These are phyloP conservation scores for Noctua fimbriata DNA, from an alignment of 2,888 invertebrate genomes.

Conservation along the genomic window DNA sequence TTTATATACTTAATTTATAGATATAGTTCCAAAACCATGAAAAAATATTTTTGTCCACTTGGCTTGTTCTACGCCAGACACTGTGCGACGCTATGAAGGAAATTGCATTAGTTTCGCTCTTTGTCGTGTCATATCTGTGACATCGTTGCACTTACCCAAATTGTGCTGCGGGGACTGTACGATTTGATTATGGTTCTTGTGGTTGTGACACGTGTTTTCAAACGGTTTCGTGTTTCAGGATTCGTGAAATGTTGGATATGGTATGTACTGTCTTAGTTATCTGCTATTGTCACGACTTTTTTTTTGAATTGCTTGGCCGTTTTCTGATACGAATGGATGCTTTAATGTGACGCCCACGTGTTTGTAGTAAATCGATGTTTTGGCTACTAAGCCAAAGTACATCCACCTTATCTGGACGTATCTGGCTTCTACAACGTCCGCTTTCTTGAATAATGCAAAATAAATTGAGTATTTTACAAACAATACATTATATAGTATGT, in stretches of 20 bases:
- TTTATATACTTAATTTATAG: too few relatives aligned
- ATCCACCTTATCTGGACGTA: not conserved
- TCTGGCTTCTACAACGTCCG: not conserved
- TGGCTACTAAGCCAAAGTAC: not conserved
- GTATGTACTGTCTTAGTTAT: not conserved
- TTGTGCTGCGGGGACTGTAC: conserved; percentile 44
- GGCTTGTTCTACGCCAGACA: too few relatives aligned
- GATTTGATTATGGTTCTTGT: conserved; percentile 47
- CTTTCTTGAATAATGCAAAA: too few relatives aligned
- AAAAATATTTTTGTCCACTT: too few relatives aligned
- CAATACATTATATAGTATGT: too few relatives aligned
- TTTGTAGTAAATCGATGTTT: not conserved
- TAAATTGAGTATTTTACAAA: too few relatives aligned
- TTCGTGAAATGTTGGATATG: not conserved
- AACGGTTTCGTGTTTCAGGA: conserved; percentile 11
- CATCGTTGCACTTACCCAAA: conserved; percentile 59
- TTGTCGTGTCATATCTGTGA: conserved; percentile 41
- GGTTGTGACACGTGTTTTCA: conserved; percentile 32
- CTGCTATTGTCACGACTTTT: not conserved
- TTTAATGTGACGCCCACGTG: not conserved
- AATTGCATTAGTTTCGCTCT: conserved; percentile 60
- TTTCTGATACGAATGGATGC: not conserved
- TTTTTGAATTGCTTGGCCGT: not conserved
- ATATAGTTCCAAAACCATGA: too few relatives aligned
- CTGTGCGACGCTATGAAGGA: conserved; percentile 5